phyloP scores from a whole-genome alignment of 2,888 invertebrate genomes.

The Erynnis tages region DNA sequence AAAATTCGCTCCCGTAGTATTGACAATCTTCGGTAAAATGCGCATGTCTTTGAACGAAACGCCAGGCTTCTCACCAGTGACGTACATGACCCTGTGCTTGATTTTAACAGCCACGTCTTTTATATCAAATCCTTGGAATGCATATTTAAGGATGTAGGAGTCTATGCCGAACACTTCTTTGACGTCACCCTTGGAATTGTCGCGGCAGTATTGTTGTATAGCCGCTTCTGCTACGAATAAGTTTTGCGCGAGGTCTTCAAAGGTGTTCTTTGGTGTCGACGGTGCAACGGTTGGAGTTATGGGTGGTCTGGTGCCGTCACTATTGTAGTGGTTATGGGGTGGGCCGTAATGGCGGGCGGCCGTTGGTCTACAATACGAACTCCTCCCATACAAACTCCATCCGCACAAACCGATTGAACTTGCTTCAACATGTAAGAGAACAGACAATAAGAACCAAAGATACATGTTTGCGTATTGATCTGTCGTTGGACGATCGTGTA shows the following conservation, averaged over 20 bases:
- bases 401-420: not conserved
- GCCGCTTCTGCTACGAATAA: constrained; percentile 7
- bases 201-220: constrained; percentile 4
- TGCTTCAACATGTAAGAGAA: not conserved
- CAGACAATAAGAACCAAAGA: not conserved
- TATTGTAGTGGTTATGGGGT: constrained; percentile 11
- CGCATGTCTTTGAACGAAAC: constrained; percentile 6
- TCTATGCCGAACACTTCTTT: constrained; percentile 17
- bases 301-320: not conserved
- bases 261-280: not conserved
- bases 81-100: constrained; percentile 12
- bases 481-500: not conserved
- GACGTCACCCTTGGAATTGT: not conserved
- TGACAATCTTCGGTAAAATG: constrained; percentile 13
- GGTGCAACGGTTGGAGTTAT: not conserved
- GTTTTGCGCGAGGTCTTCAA: constrained; percentile 15
- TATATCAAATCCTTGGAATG: not conserved
- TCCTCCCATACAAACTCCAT: not conserved
- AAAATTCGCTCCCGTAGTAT: not conserved
- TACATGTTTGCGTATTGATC: constrained; percentile 2
- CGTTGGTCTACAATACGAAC: constrained; percentile 9
- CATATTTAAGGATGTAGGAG: constrained; percentile 5
- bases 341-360: not conserved
- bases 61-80: constrained; percentile 6
- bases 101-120: constrained; percentile 14